phyloP scores from a whole-genome alignment of 2,113 vertebrate genomes.

The Pontoporia blainvillei region DNA sequence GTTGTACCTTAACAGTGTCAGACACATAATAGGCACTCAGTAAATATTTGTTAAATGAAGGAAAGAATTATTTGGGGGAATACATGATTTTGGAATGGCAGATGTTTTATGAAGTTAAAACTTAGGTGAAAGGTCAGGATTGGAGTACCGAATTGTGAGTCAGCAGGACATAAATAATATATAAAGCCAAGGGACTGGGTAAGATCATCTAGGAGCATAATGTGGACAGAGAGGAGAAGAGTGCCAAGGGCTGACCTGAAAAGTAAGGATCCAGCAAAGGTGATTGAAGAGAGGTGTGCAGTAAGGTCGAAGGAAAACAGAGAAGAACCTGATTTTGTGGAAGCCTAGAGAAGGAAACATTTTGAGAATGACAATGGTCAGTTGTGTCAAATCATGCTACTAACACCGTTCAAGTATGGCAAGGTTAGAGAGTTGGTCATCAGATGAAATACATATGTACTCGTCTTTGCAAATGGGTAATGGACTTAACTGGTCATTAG shows the following conservation, averaged over 20 bases:
- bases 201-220: background rate
- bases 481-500: background rate
- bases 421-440: background rate
- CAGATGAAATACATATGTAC: background rate
- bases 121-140: background rate
- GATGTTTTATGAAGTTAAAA: background rate
- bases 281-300: background rate
- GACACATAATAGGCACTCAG: background rate
- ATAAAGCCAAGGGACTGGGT: background rate
- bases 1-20: background rate
- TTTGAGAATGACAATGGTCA: background rate
- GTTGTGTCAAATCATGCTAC: background rate
- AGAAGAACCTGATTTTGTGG: background rate
- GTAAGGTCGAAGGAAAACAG: background rate
- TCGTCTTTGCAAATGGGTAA: background rate
- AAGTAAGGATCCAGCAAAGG: background rate
- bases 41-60: background rate
- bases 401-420: background rate
- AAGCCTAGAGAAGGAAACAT: background rate
- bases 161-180: background rate
- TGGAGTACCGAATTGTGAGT: background rate
- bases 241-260: background rate
- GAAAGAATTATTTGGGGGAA: background rate
- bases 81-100: background rate
- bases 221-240: background rate